These are phyloP conservation scores for Myiozetetes cayanensis DNA, from an alignment of 2,113 vertebrate genomes.

Conservation along the genomic window DNA sequence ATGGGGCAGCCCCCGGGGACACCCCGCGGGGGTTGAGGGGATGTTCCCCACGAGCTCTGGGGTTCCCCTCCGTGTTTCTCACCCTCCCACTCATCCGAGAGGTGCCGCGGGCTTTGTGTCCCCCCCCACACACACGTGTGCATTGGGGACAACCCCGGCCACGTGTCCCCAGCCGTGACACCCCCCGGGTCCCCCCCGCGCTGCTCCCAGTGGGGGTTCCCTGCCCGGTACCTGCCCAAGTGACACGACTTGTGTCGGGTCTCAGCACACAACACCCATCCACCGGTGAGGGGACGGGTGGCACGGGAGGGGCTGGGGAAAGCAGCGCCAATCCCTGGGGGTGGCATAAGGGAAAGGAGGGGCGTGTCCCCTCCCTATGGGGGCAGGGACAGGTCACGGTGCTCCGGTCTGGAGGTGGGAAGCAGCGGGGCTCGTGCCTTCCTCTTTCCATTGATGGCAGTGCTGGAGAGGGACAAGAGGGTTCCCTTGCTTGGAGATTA, in stretches of 20 bases:
- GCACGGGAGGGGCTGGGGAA: background rate
- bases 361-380: background rate
- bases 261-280: background rate
- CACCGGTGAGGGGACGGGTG: background rate
- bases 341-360: background rate
- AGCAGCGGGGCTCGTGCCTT: background rate
- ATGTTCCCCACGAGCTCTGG: background rate
- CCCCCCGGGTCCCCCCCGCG: background rate
- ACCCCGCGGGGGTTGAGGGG: background rate
- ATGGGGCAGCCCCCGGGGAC: background rate
- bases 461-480: background rate
- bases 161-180: background rate
- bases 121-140: background rate
- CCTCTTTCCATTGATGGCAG: background rate
- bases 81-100: background rate
- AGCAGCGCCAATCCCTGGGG: background rate
- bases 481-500: background rate
- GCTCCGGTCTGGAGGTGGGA: background rate
- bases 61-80: background rate
- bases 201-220: background rate
- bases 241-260: background rate
- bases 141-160: background rate
- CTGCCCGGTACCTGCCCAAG: fast-evolving
- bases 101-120: background rate
- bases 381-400: background rate